A percentile compares a stretch with the other conserved stretches of the same genome.
Conservation (phyloP, 2,888 invertebrate species). For the Brenthis ino region DNA sequence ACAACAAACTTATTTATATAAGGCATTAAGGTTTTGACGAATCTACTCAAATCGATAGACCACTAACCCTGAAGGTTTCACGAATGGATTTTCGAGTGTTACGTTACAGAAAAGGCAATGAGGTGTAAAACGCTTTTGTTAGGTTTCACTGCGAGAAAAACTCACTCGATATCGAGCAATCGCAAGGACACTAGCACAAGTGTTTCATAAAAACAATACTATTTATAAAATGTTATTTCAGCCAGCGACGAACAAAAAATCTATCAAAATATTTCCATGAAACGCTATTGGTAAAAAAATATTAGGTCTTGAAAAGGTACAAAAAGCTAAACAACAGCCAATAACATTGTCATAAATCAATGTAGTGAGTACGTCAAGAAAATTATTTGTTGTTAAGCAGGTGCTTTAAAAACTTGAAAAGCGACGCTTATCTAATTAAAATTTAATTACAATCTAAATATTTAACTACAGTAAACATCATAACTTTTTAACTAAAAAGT, state of each 20-base stretch:
- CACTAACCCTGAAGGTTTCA: conserved; percentile 38
- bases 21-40: conserved; percentile 20
- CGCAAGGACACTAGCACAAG: conserved; percentile 57
- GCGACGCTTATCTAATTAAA: too few species aligned
- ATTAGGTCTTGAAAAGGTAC: background rate
- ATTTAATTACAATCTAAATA: too few species aligned
- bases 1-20: background rate
- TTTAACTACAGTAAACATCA: too few species aligned
- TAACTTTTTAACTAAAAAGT: too few species aligned
- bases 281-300: background rate
- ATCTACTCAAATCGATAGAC: conserved; percentile 24
- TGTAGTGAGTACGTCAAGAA: too few species aligned
- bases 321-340: too few species aligned
- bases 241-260: background rate
- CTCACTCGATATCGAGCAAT: conserved; percentile 48
- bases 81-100: conserved; percentile 52
- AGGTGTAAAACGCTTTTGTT: conserved; percentile 56
- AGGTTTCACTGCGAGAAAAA: conserved; percentile 59
- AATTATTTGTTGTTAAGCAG: too few species aligned
- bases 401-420: too few species aligned
- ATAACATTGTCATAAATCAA: too few species aligned
- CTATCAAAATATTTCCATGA: too few species aligned
- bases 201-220: conserved; percentile 43
- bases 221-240: conserved; percentile 19
- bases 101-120: conserved; percentile 54